Percentiles rank a stretch among this genome's conserved stretches.
Evolutionary conservation across 2,113 vertebrate genomes (phyloP).

Genomic region (Semnopithecus entellus): DNA sequence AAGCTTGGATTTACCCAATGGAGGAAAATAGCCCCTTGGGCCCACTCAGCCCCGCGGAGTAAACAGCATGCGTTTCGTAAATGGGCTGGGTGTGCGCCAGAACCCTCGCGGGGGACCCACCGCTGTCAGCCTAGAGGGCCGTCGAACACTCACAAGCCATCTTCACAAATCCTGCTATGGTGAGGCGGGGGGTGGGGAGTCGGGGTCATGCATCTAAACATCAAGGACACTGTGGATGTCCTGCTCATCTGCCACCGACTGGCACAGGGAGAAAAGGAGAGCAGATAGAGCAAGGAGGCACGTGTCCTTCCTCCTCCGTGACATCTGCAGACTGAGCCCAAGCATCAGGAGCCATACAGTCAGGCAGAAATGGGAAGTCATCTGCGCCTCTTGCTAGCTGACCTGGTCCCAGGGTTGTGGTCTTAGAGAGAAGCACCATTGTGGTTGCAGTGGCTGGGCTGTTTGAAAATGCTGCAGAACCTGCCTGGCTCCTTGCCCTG

Average conservation of each 20-base stretch:
- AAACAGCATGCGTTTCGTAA: accelerated
- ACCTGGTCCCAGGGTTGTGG: accelerated
- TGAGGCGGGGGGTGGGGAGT: not conserved
- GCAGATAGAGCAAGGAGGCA: not conserved
- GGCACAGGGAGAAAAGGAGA: accelerated
- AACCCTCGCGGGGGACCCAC: accelerated
- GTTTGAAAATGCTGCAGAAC: not conserved
- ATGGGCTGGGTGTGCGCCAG: accelerated
- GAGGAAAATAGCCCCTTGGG: not conserved
- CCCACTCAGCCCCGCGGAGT: accelerated
- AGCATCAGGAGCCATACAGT: not conserved
- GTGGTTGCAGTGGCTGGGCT: accelerated
- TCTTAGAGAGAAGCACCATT: not conserved
- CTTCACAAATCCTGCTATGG: not conserved
- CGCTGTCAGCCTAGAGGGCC: accelerated
- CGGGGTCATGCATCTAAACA: no score
- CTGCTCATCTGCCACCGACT: not conserved
- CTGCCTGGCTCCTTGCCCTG: not conserved
- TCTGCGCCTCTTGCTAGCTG: accelerated
- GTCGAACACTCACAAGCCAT: accelerated
- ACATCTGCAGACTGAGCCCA: accelerated
- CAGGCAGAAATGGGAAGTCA: not conserved
- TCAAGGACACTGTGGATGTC: not conserved
- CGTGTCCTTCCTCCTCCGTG: accelerated
- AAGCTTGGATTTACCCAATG: not conserved